A percentile compares a stretch with the other conserved stretches of the same genome.
phyloP scores from a whole-genome alignment of 1,140 invertebrate genomes.

The Danaus plexippus region DNA sequence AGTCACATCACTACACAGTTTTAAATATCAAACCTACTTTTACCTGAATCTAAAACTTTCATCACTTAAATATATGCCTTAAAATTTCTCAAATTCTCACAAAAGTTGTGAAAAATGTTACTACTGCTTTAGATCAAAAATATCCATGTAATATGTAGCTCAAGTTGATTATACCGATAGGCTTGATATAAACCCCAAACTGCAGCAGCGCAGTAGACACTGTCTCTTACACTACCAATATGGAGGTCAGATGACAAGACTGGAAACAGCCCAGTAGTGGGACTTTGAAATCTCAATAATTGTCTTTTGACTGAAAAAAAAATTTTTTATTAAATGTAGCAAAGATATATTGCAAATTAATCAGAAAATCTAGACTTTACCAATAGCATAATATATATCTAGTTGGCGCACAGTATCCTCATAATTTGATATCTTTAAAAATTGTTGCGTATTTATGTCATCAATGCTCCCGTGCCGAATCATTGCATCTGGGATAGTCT shows the following conservation, averaged over 20 bases:
- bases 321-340: conserved; percentile 3
- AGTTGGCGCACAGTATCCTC: conserved; percentile 91
- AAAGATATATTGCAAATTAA: conserved; percentile 1
- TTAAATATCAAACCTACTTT: too few species aligned
- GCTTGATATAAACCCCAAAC: conserved; percentile 97
- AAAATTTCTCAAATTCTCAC: too few species aligned
- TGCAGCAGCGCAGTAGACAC: conserved; percentile 95
- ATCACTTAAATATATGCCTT: too few species aligned
- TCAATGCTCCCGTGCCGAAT: conserved; percentile 77
- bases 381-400: conserved; percentile 94
- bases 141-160: conserved; percentile 1
- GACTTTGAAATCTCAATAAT: conserved; percentile 92
- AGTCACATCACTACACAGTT: too few species aligned
- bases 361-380: conserved; percentile 62
- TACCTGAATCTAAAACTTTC: too few species aligned
- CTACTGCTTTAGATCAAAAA: too few species aligned
- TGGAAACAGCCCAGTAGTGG: conserved; percentile 95
- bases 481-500: conserved; percentile 54
- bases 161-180: conserved; percentile 79
- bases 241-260: conserved; percentile 83
- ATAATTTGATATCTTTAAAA: conserved; percentile 88
- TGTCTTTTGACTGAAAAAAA: conserved; percentile 90
- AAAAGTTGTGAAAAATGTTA: too few species aligned
- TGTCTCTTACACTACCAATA: conserved; percentile 92
- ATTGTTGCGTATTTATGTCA: conserved; percentile 81